Evolutionary conservation across 2,113 vertebrate species (phyloP), one percentile per base, ranked within the genome.

Genomic region (Pelmatolapia mariae): DNA sequence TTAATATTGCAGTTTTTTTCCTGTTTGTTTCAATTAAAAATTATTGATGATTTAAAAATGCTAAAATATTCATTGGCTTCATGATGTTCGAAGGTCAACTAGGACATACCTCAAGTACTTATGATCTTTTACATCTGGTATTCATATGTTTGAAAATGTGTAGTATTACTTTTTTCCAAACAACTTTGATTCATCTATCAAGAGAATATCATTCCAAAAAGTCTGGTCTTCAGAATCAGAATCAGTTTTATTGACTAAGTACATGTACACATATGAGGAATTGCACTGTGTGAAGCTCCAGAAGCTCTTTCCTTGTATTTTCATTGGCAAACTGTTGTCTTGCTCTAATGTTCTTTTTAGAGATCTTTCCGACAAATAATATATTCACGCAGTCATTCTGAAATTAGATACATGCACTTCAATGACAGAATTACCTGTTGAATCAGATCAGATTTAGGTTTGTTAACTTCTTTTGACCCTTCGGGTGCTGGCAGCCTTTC

Each of bases 261-360:
- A 36, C 31, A 19, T 63, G 31, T n/a, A 36, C 31, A 11, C 16
- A 33, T 63, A 33, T 19, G 2, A 19, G 9, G 29, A 19, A 63
- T 4, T 0, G 59, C 6, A 0, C 31, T 0, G 6, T n/a, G 31
- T 63, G 59, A 36, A n/a, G 31, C 53, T 54, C 53, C 53, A 54
- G n/a, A 54, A 54, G 53, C 10, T 36, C 31, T 63, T 36, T 63
- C 10, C 10, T 36, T 63, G 6, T 63, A 12, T 63, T 63, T 36
- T 12, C 10, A n/a, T 63, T 12, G 18, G 31, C 10, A 36, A 36
- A 63, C 31, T 7, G 31, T 63, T 63, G 31, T 36, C 1, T 63
- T 36, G 6, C 31, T 36, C 6, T 36, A 63, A 36, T 36, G 59
- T 63, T 63, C 31, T 63, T 12, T 63, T 63, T 36, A 36, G 18